Evolutionary conservation across 2,113 vertebrate species (phyloP).

Genomic region (Mesoclemmys tuberculata): DNA sequence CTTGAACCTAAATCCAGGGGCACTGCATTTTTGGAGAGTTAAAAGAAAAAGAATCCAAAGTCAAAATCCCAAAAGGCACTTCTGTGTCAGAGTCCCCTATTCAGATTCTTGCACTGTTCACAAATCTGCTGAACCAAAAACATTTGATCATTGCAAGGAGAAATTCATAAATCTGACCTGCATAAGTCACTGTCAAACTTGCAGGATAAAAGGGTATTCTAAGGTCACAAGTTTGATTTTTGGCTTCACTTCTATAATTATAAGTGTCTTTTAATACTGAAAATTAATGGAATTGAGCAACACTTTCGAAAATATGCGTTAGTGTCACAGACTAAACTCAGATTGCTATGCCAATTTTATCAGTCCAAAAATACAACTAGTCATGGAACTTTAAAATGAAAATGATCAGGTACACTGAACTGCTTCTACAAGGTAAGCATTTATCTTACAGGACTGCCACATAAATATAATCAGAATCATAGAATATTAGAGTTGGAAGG

Average conservation of each 20-base stretch:
- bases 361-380: neutral
- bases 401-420: neutral
- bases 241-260: constrained; percentile 46
- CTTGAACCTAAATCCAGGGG: neutral
- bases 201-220: neutral
- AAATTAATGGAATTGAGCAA: constrained; percentile 36
- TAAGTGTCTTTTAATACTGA: constrained; percentile 35
- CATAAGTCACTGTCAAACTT: constrained; percentile 25
- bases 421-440: neutral
- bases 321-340: neutral
- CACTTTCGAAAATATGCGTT: neutral
- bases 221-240: constrained; percentile 35
- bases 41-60: neutral
- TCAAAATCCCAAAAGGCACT: neutral
- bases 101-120: neutral
- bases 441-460: neutral
- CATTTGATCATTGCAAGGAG: constrained; percentile 32
- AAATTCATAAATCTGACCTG: constrained; percentile 51
- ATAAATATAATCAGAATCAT: no score
- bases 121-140: constrained; percentile 38
- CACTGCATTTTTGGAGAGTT: neutral
- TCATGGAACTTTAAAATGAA: rapidly evolving
- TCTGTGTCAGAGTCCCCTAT: neutral
- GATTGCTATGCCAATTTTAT: neutral
- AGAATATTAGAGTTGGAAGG: no score